phyloP scores from a whole-genome alignment of 2,113 vertebrate species.

The Pedetes capensis region DNA sequence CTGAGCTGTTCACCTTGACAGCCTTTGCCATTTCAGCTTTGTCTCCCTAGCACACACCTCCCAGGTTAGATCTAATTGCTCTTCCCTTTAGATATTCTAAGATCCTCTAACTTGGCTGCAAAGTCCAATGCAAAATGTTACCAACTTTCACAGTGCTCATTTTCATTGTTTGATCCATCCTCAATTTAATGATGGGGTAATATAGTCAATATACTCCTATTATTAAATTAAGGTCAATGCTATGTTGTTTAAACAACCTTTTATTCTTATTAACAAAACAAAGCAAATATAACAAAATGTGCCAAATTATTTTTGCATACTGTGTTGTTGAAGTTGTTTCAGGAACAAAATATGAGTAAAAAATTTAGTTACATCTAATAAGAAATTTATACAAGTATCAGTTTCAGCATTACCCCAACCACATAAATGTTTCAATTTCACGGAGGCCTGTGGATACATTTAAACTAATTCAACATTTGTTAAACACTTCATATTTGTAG shows the following conservation, averaged over 20 bases:
- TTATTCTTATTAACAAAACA: neutral
- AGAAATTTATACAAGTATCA: neutral
- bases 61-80: neutral
- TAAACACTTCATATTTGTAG: neutral
- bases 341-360: neutral
- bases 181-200: neutral
- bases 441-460: neutral
- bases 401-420: neutral
- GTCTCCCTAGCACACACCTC: neutral
- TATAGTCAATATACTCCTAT: neutral
- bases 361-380: neutral
- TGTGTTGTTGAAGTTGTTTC: neutral
- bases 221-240: too few species aligned
- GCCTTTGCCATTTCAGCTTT: conserved; percentile 27
- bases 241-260: neutral
- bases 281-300: neutral
- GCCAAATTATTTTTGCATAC: neutral
- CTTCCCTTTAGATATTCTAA: neutral
- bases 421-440: neutral
- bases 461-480: conserved; percentile 19
- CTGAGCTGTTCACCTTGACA: conserved; percentile 35
- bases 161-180: neutral
- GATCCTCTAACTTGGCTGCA: neutral
- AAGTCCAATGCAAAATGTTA: accelerated
- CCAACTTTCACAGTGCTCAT: neutral